Percentiles rank a stretch among this genome's conserved stretches.
Evolutionary conservation across 2,113 vertebrate genomes (phyloP).

Genomic region (Hemichromis elongatus): DNA sequence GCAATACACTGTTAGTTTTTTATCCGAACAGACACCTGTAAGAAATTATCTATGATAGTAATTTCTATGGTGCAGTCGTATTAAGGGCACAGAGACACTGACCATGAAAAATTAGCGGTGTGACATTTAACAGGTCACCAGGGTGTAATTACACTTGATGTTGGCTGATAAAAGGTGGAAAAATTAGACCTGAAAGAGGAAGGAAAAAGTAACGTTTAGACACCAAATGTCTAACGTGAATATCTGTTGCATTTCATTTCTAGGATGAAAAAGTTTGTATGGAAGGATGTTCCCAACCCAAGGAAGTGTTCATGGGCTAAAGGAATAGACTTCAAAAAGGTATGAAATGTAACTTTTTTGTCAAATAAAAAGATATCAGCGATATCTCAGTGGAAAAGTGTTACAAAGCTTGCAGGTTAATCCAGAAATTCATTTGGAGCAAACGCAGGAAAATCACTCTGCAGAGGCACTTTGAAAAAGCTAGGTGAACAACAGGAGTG

Average conservation of each 20-base stretch:
- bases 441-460: background rate
- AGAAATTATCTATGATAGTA: conserved; percentile 19
- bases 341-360: conserved; percentile 33
- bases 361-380: background rate
- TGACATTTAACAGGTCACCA: conserved; percentile 40
- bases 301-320: conserved; percentile 96
- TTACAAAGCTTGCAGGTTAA: background rate
- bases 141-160: conserved; percentile 25
- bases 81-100: background rate
- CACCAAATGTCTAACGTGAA: background rate
- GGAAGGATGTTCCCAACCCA: conserved; percentile 94
- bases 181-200: background rate
- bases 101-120: background rate
- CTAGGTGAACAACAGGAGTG: background rate
- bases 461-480: background rate
- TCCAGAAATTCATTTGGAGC: background rate
- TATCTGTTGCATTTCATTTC: conserved; percentile 29
- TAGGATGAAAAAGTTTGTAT: conserved; percentile 90
- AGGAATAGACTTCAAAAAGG: conserved; percentile 90
- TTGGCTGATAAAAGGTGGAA: background rate
- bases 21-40: background rate
- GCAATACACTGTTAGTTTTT: background rate
- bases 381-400: background rate
- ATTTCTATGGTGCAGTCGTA: background rate
- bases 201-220: background rate